Base-by-base conservation (phyloP, 2,797 vertebrate species). In the Silurus lanzhouensis region DNA sequence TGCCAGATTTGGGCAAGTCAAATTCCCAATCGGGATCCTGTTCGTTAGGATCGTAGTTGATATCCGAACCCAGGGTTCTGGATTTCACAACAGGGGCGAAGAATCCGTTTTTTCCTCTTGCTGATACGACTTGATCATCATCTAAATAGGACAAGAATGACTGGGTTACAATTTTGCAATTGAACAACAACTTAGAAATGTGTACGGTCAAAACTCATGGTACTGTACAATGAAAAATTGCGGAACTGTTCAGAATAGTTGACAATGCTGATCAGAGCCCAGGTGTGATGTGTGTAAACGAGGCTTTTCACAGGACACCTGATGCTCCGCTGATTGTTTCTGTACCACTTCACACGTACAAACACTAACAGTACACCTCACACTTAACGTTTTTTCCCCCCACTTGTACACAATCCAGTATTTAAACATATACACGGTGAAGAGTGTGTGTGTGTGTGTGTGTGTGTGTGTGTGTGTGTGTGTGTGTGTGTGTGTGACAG, bases 1-100 rank as follows among this genome's bases (percentile, higher is more conserved):
- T 94, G 0, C 88, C 75, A 57, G 92, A 77, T 70, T 94, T 96
- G 84, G 94, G 96, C 67, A 89, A 91, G 87, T 96, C 96, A 93
- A 94, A 96, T 25, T 98, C 97, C 96, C 96, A 98, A 25, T 95
- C 95, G 0, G 93, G 94, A 81, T 97, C 97, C 12, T 93, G 91
- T 81, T 97, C 96, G 75, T 92, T 96, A 85, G 97, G 94, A 85
- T 97, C 96, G 3, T 94, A 97, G 0, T 97, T 95, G 15, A 95
- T 96, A 89, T 97, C 97, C 0, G 96, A 94, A 90, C 93, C 96
- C 76, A 97, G 92, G 0, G 96, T 95, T 85, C 95, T 95, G 78
- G 96, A 97, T 94, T 98, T 99, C 2, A 95, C 91, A 78, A 94
- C 94, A 0, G 96, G 95, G 83, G 93, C 93, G 83, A 96, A 96